phyloP scores from a whole-genome alignment of 1,140 invertebrate genomes.

The Marisa cornuarietis region DNA sequence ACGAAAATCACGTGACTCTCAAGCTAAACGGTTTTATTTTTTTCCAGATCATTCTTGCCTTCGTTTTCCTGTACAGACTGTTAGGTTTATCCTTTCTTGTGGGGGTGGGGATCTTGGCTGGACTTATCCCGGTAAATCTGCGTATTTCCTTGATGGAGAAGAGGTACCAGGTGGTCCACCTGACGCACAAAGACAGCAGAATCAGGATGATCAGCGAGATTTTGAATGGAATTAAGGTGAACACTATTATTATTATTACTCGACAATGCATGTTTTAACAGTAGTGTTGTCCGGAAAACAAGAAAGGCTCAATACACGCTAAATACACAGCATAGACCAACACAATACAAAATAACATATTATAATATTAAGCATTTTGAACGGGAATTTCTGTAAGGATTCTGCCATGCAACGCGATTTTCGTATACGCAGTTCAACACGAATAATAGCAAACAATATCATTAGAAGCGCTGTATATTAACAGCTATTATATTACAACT shows the following conservation, averaged over 20 bases:
- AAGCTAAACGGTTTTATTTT: background rate
- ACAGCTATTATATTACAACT: too few relatives aligned
- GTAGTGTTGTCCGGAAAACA: background rate
- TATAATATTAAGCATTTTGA: too few relatives aligned
- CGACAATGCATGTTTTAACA: background rate
- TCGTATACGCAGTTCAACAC: too few relatives aligned
- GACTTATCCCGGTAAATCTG: slow-evolving; percentile 77
- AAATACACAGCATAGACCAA: background rate
- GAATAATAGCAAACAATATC: too few relatives aligned
- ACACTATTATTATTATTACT: too few relatives aligned
- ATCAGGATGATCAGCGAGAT: slow-evolving; percentile 67
- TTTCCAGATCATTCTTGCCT: slow-evolving; percentile 86
- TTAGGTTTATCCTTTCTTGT: slow-evolving; percentile 63
- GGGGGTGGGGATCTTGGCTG: slow-evolving; percentile 60
- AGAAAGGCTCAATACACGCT: background rate
- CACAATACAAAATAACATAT: too few relatives aligned
- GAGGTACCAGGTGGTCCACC: slow-evolving; percentile 67
- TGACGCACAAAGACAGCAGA: slow-evolving; percentile 72
- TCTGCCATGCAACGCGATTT: too few relatives aligned
- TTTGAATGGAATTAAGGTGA: slow-evolving; percentile 71
- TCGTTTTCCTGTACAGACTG: slow-evolving; percentile 88
- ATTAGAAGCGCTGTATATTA: too few relatives aligned
- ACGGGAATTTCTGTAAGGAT: too few relatives aligned
- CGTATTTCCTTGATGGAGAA: slow-evolving; percentile 81
- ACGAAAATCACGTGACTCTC: background rate